Evolutionary conservation across 2,888 invertebrate species (phyloP).

Genomic region (Epistrophella euchroma): DNA sequence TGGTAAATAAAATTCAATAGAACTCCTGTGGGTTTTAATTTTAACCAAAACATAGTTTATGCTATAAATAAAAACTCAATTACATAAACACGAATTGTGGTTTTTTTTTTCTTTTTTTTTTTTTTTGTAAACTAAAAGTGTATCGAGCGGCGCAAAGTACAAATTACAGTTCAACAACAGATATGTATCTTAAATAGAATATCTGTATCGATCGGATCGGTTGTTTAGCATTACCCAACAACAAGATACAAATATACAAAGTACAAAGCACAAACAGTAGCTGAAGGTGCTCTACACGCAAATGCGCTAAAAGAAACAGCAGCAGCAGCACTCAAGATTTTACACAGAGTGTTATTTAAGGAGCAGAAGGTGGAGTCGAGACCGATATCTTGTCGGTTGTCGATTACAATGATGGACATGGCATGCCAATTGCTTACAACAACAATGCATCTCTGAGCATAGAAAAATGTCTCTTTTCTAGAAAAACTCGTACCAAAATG

Average conservation of each 20-base stretch:
- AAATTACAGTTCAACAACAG: slow-evolving; percentile 56
- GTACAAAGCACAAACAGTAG: slow-evolving; percentile 22
- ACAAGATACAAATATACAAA: not conserved
- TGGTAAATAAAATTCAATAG: not conserved
- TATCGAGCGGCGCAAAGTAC: slow-evolving; percentile 60
- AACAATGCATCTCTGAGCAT: slow-evolving; percentile 37
- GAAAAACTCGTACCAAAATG: slow-evolving; percentile 49
- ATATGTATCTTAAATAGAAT: slow-evolving; percentile 64
- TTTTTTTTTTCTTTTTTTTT: slow-evolving; percentile 67
- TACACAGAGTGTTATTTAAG: slow-evolving; percentile 27
- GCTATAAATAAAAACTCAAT: slow-evolving; percentile 64
- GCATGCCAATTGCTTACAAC: slow-evolving; percentile 44
- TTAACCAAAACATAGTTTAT: slow-evolving; percentile 51
- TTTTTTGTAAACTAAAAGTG: slow-evolving; percentile 38
- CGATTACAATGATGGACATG: slow-evolving; percentile 64
- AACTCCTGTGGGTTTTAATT: slow-evolving; percentile 53
- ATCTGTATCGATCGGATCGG: slow-evolving; percentile 56
- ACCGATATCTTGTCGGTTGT: slow-evolving; percentile 45
- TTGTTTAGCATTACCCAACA: slow-evolving; percentile 65
- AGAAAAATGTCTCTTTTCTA: slow-evolving; percentile 49
- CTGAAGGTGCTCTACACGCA: slow-evolving; percentile 23
- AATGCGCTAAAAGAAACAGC: not conserved
- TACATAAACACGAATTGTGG: slow-evolving; percentile 66
- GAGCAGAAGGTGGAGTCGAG: slow-evolving; percentile 62
- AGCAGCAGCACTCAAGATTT: not conserved